phyloP scores from a whole-genome alignment of 1,140 invertebrate genomes.

The Drosophila miranda region DNA sequence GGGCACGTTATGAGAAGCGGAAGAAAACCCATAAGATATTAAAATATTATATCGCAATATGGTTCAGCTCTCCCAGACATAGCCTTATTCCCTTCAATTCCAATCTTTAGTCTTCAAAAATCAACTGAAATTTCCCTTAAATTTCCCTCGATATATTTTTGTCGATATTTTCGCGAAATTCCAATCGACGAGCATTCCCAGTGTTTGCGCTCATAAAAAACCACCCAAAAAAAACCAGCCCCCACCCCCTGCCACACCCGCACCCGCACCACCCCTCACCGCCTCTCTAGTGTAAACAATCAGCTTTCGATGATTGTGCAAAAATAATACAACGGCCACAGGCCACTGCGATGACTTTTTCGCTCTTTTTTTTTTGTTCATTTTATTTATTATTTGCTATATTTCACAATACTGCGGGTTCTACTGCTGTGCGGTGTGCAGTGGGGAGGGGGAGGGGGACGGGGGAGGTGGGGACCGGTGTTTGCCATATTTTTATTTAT shows the following conservation, averaged over 20 bases:
- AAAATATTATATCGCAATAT: not conserved
- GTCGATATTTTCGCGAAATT: too few species aligned
- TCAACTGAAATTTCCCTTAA: too few species aligned
- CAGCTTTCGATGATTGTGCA: constrained; percentile 33
- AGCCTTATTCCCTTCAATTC: too few species aligned
- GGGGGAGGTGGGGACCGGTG: not conserved
- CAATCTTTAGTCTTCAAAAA: too few species aligned
- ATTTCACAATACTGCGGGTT: constrained; percentile 48
- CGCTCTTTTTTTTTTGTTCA: not conserved
- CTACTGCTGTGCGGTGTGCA: not conserved
- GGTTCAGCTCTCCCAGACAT: too few species aligned
- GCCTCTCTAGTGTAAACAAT: constrained; percentile 34
- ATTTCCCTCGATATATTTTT: too few species aligned
- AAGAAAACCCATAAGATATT: not conserved
- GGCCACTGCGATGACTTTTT: too few species aligned
- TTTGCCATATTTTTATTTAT: constrained; percentile 32
- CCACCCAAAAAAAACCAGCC: not conserved
- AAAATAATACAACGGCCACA: constrained; percentile 7
- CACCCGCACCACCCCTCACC: not conserved
- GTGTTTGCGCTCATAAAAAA: not conserved
- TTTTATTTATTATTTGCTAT: constrained; percentile 18
- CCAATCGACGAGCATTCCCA: too few species aligned
- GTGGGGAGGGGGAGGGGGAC: not conserved
- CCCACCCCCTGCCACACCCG: not conserved
- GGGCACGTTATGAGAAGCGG: constrained; percentile 4